Base-by-base conservation (phyloP, 1,140 invertebrate genomes). In the Bombus confusus region DNA sequence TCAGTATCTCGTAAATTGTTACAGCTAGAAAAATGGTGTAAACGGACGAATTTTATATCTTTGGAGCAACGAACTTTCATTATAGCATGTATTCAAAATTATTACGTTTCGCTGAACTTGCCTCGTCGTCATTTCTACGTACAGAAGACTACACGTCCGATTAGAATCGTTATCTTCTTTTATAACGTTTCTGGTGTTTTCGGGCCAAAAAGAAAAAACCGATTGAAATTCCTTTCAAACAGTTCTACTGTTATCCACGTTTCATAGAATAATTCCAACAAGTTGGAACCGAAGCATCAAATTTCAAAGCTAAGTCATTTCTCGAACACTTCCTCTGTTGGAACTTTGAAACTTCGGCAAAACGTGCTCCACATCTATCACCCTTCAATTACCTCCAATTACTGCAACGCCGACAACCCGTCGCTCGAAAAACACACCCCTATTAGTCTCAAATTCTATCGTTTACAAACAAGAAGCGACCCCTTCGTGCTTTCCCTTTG, bases 391-490 rank as follows among this genome's bases (percentile, higher is more conserved):
- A 18, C n/a, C 62, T 13, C 12, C n/a, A 64, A 64, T 64, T 64
- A 66, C 64, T 15, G 13, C 22, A 13, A 13, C 18, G 5, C 15
- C 73, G 47, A 52, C 47, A 52, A 52, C 6, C 47, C 47, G 47
- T 52, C 18, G 8, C 47, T 52, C 47, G 39, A 47, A 47, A 52
- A 74, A 52, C 43, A 52, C 43, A 34, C 73, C 8, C 72, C n/a
- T 73, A 34, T 74, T 74, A 52, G 22, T 74, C 31, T 34, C 43
- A 25, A 52, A 74, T 43, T 22, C 31, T n/a, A 8, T 28, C 43
- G n/a, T 31, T 74, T 52, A 76, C 47, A 76, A 76, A 76, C 47
- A 76, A 59, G 47, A 76, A 59, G 34, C 47, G 15, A 59, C 8
- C 31, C 10, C 47, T 59, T 39, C 22, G 18, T 52, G 47, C 18